phyloP scores from a whole-genome alignment of 37 sponge, comb jelly and placozoan genomes.

The Cladorhizidae sp. region DNA sequence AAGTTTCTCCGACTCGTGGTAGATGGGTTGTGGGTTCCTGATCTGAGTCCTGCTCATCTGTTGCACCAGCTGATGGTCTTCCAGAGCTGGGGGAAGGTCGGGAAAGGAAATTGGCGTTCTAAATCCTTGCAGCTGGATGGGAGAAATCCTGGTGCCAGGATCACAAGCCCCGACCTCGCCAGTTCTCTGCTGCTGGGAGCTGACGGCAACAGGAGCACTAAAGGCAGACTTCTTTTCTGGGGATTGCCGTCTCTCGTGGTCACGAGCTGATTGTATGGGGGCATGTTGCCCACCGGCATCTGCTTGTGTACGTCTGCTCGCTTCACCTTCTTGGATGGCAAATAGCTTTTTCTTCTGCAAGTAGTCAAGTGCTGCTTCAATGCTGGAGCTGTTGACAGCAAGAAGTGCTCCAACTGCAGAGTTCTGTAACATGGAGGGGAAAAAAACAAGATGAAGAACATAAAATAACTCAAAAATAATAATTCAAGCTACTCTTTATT shows the following conservation, averaged over 20 bases:
- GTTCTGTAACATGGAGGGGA: conserved; percentile 34
- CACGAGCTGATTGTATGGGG: not conserved
- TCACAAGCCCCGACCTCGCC: not conserved
- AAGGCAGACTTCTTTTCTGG: conserved; percentile 13
- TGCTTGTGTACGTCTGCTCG: not conserved
- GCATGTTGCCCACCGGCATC: not conserved
- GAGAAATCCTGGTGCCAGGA: conserved; percentile 26
- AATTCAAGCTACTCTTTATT: too few relatives aligned
- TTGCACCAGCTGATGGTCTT: conserved; percentile 9
- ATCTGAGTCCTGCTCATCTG: not conserved
- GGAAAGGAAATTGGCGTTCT: conserved; percentile 33
- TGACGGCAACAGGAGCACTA: not conserved
- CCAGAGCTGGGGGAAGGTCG: conserved; percentile 14
- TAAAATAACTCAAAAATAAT: too few relatives aligned
- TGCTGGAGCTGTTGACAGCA: conserved; percentile 49
- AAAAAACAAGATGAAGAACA: not conserved
- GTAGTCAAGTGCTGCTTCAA: conserved; percentile 72
- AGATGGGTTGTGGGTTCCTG: conserved; percentile 20
- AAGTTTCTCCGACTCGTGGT: not conserved
- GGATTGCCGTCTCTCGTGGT: conserved; percentile 11
- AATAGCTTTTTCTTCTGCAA: conserved; percentile 33
- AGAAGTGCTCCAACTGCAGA: conserved; percentile 50
- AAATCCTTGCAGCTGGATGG: conserved; percentile 34
- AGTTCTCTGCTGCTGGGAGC: not conserved
- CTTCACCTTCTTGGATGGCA: conserved; percentile 42